Evolutionary conservation across 2,888 invertebrate species (phyloP), one percentile per base, ranked within the genome.

Genomic region (Philhelius pedissequus): DNA sequence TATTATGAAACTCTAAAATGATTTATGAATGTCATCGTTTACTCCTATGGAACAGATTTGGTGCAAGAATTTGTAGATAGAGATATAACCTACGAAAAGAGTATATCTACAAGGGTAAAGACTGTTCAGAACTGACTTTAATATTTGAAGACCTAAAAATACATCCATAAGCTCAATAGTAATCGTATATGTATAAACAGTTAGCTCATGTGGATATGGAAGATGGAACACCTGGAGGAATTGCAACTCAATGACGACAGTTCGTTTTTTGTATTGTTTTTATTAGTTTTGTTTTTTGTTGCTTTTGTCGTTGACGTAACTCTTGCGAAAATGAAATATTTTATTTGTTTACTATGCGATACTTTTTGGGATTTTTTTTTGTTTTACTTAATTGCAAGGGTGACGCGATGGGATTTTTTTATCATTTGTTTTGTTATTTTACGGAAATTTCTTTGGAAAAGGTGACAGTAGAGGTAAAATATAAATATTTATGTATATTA

Each of bases 331-430:
- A 43, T 9, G 9, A 4, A 43, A 43, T 18, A 45, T 9, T 20
- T 38, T 62, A 70, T 77, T 68, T 77, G 70, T 70, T 70, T 70
- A 66, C 75, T 48, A 54, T n/a, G 8, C 18, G 13, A 45, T 45
- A 15, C 35, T 11, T 20, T 43, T 43, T 54, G n/a, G n/a, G n/a
- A n/a, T 48, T 9, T 9, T 0, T 4, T 0, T 9, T 5, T 20
- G 20, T 48, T 48, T 13, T 58, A 7, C 13, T 15, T 11, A 18
- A 13, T n/a, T 66, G 15, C 35, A 60, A 60, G 58, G 40, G 30
- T 68, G 58, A 76, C 58, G 75, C 68, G 30, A n/a, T 68, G 20
- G 27, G 15, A 60, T 9, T 54, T 30, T 22, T 45, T 60, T n/a
- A 13, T 7, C 15, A 2, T 27, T 60, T 64, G 6, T 11, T 35